Evolutionary conservation across 2,113 vertebrate species (phyloP).

Genomic region (Haemorhous mexicanus): DNA sequence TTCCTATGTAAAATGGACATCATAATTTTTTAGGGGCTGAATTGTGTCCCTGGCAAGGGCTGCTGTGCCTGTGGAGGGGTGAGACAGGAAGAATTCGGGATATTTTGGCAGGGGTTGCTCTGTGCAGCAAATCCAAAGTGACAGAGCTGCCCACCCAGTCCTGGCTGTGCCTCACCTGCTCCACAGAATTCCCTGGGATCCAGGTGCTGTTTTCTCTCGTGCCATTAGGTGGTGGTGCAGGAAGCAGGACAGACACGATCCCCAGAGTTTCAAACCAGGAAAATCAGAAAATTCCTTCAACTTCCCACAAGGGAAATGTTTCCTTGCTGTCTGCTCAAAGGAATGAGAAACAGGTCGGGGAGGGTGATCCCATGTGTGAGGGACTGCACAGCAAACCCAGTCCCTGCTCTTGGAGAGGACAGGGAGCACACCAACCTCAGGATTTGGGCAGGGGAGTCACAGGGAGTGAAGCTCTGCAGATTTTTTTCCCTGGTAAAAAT

Average conservation of each 20-base stretch:
- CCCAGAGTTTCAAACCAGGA: background rate
- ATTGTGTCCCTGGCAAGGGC: background rate
- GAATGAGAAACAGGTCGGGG: rapidly evolving
- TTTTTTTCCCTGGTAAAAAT: background rate
- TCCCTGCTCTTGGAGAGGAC: background rate
- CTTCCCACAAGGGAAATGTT: background rate
- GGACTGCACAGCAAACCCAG: background rate
- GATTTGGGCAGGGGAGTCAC: background rate
- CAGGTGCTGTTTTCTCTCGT: background rate
- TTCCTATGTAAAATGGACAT: background rate
- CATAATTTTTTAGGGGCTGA: background rate
- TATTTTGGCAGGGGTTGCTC: background rate
- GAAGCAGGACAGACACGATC: background rate
- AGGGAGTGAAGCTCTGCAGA: background rate
- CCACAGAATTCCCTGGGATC: rapidly evolving
- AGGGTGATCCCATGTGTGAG: rapidly evolving
- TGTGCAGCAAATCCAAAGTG: rapidly evolving
- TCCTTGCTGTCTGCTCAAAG: background rate
- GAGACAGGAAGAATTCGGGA: background rate
- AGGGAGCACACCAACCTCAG: background rate
- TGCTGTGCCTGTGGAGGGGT: background rate
- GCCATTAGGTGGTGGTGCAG: slow-evolving; percentile 44
- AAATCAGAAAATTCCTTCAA: background rate
- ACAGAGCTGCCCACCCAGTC: background rate
- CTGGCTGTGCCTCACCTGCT: rapidly evolving